phyloP scores from a whole-genome alignment of 1,140 invertebrate genomes.

The Palaemon carinicauda region DNA sequence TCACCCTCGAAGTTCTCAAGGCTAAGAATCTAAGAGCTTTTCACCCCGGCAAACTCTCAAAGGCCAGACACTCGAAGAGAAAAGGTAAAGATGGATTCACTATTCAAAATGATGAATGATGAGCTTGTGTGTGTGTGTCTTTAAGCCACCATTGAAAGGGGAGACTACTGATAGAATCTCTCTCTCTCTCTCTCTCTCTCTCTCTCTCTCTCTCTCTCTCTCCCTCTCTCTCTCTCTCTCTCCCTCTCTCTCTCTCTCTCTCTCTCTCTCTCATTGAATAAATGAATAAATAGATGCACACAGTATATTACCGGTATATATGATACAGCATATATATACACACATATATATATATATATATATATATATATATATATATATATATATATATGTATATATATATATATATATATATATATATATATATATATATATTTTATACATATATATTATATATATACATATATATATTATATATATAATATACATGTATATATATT shows the following conservation, averaged over 20 bases:
- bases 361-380: background rate
- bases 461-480: no score
- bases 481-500: background rate
- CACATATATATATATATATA: background rate
- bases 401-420: background rate
- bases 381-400: background rate
- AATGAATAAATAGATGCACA: no score
- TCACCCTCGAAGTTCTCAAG: conserved; percentile 32
- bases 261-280: no score
- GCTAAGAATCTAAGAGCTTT: conserved; percentile 13
- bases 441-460: no score
- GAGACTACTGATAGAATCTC: no score
- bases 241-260: no score
- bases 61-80: conserved; percentile 15
- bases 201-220: no score
- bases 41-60: conserved; percentile 9
- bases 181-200: no score
- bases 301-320: no score
- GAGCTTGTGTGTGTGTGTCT: background rate
- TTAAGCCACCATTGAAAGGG: background rate
- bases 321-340: no score
- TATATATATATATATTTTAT: background rate
- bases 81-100: conserved; percentile 21
- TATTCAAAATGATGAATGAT: background rate
- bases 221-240: no score